phyloP scores from a whole-genome alignment of 2,113 vertebrate species.

The Choloepus hoffmanni region DNA sequence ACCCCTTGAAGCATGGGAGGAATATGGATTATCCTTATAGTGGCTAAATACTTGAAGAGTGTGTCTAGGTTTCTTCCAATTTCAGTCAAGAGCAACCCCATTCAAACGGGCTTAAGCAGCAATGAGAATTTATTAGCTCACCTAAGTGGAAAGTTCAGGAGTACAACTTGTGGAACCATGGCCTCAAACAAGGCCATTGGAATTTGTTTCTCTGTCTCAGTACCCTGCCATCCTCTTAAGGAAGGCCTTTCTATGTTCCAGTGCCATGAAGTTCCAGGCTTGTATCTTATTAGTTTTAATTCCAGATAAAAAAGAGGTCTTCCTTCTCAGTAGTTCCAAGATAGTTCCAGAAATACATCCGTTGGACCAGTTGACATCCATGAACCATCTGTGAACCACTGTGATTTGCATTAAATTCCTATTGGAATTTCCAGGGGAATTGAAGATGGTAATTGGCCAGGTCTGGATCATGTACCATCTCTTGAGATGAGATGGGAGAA shows the following conservation, averaged over 20 bases:
- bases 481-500: not conserved
- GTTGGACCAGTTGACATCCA: not conserved
- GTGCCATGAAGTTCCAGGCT: not conserved
- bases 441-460: not conserved
- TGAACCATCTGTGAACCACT: not conserved
- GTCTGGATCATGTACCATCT: not conserved
- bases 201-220: not conserved
- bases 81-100: not conserved
- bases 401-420: not conserved
- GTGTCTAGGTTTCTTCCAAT: not conserved
- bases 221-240: not conserved
- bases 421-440: not conserved
- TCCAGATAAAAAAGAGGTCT: not conserved
- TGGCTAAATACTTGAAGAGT: constrained; percentile 33
- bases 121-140: not conserved
- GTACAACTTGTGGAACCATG: not conserved
- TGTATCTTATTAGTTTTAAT: not conserved
- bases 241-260: not conserved
- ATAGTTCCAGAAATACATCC: not conserved
- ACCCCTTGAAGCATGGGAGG: not conserved
- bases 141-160: not conserved
- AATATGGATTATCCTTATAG: not conserved
- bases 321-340: not conserved
- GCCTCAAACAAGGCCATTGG: not conserved
- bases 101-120: not conserved